Conservation (phyloP, 2,888 invertebrate genomes). For the Nomada fabriciana region DNA sequence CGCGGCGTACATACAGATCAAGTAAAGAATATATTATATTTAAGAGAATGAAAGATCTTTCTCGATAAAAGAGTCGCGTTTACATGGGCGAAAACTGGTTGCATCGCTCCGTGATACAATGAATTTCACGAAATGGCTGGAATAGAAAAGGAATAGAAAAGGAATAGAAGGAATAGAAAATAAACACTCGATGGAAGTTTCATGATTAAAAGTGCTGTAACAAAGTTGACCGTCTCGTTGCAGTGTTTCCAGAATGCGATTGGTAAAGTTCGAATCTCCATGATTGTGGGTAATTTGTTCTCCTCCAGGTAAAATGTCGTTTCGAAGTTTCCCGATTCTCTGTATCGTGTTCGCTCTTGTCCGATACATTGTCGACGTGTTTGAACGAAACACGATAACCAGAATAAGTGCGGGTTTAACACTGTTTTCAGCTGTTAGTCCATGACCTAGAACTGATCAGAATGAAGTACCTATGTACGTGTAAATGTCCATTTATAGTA, state of each 20-base stretch:
- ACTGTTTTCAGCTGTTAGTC: too few relatives aligned
- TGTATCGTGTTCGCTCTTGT: conserved; percentile 18
- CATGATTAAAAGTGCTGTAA: conserved; percentile 56
- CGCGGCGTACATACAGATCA: too few relatives aligned
- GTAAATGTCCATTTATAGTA: too few relatives aligned
- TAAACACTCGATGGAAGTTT: conserved; percentile 59
- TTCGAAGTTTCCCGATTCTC: conserved; percentile 55
- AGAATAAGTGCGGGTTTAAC: too few relatives aligned
- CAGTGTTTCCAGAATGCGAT: conserved; percentile 52
- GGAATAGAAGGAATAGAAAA: conserved; percentile 46
- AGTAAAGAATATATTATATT: too few relatives aligned
- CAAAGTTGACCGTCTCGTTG: conserved; percentile 51
- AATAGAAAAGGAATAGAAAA: conserved; percentile 43
- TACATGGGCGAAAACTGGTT: neutral
- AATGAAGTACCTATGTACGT: too few relatives aligned
- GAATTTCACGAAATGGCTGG: conserved; percentile 50
- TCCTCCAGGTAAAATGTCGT: conserved; percentile 51
- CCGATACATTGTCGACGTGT: conserved; percentile 1
- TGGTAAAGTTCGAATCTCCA: conserved; percentile 67
- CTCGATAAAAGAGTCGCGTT: conserved; percentile 22
- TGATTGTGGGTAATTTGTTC: conserved; percentile 50
- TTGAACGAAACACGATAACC: too few relatives aligned
- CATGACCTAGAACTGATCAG: too few relatives aligned
- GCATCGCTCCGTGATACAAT: conserved; percentile 5
- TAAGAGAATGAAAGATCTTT: neutral